Evolutionary conservation across 1,140 invertebrate genomes (phyloP), one percentile per base, ranked within the genome.

Genomic region (Vanessa atalanta): DNA sequence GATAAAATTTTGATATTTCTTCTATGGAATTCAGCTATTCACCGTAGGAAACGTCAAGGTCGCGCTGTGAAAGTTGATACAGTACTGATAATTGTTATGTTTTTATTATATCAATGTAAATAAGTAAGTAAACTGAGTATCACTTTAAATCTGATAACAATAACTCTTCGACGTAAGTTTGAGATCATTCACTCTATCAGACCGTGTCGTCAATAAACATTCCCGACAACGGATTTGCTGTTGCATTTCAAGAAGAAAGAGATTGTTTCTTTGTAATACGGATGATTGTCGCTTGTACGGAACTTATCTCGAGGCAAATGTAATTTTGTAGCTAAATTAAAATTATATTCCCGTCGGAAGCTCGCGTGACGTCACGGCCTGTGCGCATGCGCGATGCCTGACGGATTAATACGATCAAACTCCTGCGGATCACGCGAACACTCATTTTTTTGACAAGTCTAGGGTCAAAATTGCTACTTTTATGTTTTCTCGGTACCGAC

Each of bases 331-430:
- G 77, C 51, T 47, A 82, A 76, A 78, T 81, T 82, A 85, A 87
- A 88, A 85, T 86, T 80, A 86, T 87, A 83, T 87, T 85, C 86
- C 83, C 84, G 88, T 79, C 86, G 85, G 84, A 87, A 89, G 86
- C 82, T 90, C 85, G 88, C 88, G 88, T 90, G 88, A 88, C 84
- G 88, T 88, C 87, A 88, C 85, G 88, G 80, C 80, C 66, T 20
- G 65, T 88, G 88, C 87, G 81, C 85, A 70, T 79, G 85, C 84
- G 85, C 86, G 83, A 78, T 82, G 83, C 78, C 83, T 85, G 84
- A 86, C 80, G 88, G 88, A 90, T 90, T 90, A 90, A 83, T 83
- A 79, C 80, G 80, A 85, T 86, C 82, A 86, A 87, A 89, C 85
- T 86, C 80, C 78, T 71, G 74, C 71, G 71, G 73, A 88, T 83